A percentile compares a stretch with the other conserved stretches of the same genome.
Evolutionary conservation across 1,140 invertebrate species (phyloP).

Genomic region (Sarcophaga peregrina): DNA sequence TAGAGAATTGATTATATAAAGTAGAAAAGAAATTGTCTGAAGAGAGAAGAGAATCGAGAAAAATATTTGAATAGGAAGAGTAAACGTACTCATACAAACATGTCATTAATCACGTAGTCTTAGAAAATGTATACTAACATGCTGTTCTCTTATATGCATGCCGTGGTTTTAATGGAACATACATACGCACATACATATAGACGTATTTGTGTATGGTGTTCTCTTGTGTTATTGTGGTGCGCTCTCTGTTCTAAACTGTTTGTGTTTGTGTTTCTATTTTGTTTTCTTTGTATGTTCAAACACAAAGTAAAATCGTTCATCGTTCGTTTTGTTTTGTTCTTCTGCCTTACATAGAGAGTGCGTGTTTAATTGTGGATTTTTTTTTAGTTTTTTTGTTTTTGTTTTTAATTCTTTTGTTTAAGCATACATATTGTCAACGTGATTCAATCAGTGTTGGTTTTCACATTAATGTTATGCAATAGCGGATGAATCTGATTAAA

Average conservation of each 20-base stretch:
- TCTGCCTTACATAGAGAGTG: neutral
- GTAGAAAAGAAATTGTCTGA: neutral
- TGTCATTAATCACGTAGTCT: neutral
- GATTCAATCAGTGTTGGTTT: conserved; percentile 38
- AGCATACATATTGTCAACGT: neutral
- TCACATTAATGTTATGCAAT: conserved; percentile 36
- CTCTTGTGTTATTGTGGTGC: no score
- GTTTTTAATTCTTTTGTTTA: neutral
- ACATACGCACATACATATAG: no score
- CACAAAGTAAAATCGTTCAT: neutral
- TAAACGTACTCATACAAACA: neutral
- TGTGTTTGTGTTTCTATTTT: no score
- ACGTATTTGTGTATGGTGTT: no score
- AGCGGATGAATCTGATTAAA: neutral
- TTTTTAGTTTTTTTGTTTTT: neutral
- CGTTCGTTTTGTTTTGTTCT: neutral
- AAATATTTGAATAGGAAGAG: neutral
- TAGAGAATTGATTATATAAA: neutral
- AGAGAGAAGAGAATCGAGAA: neutral
- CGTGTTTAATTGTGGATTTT: neutral
- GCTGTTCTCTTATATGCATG: no score
- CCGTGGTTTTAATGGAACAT: neutral
- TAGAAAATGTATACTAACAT: no score
- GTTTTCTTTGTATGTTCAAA: no score
- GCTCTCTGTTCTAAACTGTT: no score